phyloP scores from a whole-genome alignment of 92 coral and sea anemone genomes.

The Epizoanthus illoricatus region DNA sequence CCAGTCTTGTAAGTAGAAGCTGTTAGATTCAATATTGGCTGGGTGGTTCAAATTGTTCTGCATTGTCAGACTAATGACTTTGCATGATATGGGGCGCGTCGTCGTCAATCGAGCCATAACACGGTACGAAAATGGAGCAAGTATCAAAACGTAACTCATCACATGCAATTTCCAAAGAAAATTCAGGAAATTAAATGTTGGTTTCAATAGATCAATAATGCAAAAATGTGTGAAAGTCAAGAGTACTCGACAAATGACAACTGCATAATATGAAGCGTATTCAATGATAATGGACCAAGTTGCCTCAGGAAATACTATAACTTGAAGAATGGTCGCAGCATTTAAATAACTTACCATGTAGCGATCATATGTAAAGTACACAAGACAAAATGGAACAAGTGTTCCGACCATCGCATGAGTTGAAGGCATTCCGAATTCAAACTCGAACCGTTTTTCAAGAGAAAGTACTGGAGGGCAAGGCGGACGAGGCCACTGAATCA shows the following conservation, averaged over 20 bases:
- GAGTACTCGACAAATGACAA: background rate
- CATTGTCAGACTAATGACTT: too few relatives aligned
- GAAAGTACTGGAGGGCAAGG: constrained; percentile 88
- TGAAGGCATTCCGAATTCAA: constrained; percentile 94
- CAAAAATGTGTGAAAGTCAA: background rate
- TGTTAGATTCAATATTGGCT: background rate
- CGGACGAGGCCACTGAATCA: constrained; percentile 92
- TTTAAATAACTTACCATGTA: constrained; percentile 62
- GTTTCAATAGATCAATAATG: constrained; percentile 9
- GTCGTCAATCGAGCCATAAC: background rate
- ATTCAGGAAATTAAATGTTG: background rate
- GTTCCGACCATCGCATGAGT: constrained; percentile 98
- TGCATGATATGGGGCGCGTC: background rate
- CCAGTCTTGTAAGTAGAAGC: background rate
- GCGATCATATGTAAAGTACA: constrained; percentile 88
- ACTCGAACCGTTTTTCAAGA: constrained; percentile 80
- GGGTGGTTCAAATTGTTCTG: background rate
- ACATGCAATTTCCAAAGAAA: background rate
- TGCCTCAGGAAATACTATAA: background rate
- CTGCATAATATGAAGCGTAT: background rate
- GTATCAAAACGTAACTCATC: background rate
- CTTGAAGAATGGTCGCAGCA: background rate
- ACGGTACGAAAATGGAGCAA: background rate
- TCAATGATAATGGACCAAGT: background rate
- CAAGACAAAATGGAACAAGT: constrained; percentile 81